phyloP scores from a whole-genome alignment of 1,140 invertebrate species.

The Paralvinella palmiformis region DNA sequence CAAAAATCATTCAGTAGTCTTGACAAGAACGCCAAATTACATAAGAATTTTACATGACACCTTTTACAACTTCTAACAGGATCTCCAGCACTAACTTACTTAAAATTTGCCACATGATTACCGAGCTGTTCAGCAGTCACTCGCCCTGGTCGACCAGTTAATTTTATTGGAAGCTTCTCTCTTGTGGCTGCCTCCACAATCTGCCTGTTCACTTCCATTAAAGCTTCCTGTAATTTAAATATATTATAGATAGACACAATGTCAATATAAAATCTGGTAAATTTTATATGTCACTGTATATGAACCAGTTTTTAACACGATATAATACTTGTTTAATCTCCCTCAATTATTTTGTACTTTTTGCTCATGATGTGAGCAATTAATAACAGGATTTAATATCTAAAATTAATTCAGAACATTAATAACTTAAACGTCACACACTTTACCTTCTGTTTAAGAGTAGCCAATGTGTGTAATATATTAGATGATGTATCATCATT shows the following conservation, averaged over 20 bases:
- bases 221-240: constrained; percentile 33
- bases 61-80: too few relatives aligned
- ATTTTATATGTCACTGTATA: too few relatives aligned
- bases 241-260: too few relatives aligned
- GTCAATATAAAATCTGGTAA: too few relatives aligned
- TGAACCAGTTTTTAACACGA: too few relatives aligned
- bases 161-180: constrained; percentile 35
- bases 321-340: too few relatives aligned
- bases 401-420: too few relatives aligned
- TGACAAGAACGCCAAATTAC: background rate
- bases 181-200: constrained; percentile 35
- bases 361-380: too few relatives aligned
- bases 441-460: constrained; percentile 32
- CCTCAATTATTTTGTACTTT: too few relatives aligned
- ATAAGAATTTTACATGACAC: background rate
- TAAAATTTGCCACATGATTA: constrained; percentile 31
- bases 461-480: constrained; percentile 24
- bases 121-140: constrained; percentile 34
- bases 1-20: background rate
- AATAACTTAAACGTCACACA: background rate
- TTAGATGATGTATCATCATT: constrained; percentile 13
- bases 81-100: constrained; percentile 24
- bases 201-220: constrained; percentile 41
- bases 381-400: too few relatives aligned
- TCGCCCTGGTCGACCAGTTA: constrained; percentile 28